These are phyloP conservation scores for Dermochelys coriacea DNA, from an alignment of 2,797 vertebrate species.

Conservation along the genomic window DNA sequence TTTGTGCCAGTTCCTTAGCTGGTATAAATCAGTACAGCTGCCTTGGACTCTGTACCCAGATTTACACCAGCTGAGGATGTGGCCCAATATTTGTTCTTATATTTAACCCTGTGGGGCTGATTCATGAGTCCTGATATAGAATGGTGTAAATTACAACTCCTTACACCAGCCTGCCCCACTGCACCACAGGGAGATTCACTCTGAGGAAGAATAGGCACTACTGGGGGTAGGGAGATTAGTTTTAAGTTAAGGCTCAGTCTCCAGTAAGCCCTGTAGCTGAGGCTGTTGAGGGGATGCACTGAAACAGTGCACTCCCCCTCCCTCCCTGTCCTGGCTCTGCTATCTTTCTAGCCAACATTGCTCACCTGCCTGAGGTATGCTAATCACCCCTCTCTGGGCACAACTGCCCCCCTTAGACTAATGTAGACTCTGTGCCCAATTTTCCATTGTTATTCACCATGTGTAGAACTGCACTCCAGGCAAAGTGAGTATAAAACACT, in stretches of 20 bases:
- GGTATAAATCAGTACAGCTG: too few species aligned
- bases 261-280: neutral
- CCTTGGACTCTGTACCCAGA: neutral
- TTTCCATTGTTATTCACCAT: accelerated
- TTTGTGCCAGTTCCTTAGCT: too few species aligned
- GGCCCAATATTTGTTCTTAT: neutral
- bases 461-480: neutral
- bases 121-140: neutral
- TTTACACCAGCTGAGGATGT: neutral
- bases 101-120: neutral
- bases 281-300: neutral
- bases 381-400: neutral
- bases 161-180: neutral
- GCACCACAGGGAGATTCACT: neutral
- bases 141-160: neutral
- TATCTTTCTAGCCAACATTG: neutral
- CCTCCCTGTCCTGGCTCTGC: neutral
- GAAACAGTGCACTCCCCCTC: neutral
- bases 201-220: neutral
- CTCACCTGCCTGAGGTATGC: neutral
- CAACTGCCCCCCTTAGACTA: neutral
- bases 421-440: accelerated
- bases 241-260: neutral
- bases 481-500: neutral
- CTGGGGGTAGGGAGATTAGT: neutral